Evolutionary conservation across 2,888 invertebrate genomes (phyloP).

Genomic region (Brenthis ino): DNA sequence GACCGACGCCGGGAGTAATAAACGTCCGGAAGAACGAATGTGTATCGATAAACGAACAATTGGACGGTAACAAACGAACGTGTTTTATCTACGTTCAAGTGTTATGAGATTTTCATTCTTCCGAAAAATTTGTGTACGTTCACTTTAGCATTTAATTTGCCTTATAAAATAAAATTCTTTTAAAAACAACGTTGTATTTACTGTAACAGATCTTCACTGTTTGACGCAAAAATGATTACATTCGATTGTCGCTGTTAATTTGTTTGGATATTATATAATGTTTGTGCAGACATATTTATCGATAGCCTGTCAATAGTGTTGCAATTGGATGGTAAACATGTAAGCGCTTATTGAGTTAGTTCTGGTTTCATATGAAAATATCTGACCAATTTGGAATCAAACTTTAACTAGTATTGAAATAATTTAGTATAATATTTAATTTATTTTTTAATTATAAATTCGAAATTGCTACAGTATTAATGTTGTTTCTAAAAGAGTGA

Average conservation of each 20-base stretch:
- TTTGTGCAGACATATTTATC: conserved; percentile 1
- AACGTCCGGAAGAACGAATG: conserved; percentile 37
- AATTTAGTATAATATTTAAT: too few relatives aligned
- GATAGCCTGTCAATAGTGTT: not conserved
- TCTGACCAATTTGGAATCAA: not conserved
- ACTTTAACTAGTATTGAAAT: not conserved
- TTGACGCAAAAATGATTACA: not conserved
- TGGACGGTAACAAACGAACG: conserved; percentile 26
- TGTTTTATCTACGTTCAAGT: conserved; percentile 12
- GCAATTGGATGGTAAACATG: not conserved
- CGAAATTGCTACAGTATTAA: too few relatives aligned
- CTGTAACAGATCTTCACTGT: not conserved
- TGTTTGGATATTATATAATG: not conserved
- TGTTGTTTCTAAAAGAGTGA: too few relatives aligned
- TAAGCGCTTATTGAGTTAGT: not conserved
- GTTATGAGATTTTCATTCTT: conserved; percentile 3
- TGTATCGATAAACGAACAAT: conserved; percentile 35
- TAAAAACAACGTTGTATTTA: too few relatives aligned
- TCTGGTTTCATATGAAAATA: not conserved
- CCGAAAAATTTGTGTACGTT: conserved; percentile 1
- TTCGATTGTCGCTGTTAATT: not conserved
- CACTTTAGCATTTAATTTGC: not conserved
- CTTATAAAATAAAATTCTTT: not conserved
- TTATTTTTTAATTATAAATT: too few relatives aligned
- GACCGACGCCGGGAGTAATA: conserved; percentile 27